A percentile compares a stretch with the other conserved stretches of the same genome.
These are phyloP conservation scores for Enteromius argenteus DNA, from an alignment of 2,797 vertebrate genomes.

Conservation along the genomic window DNA sequence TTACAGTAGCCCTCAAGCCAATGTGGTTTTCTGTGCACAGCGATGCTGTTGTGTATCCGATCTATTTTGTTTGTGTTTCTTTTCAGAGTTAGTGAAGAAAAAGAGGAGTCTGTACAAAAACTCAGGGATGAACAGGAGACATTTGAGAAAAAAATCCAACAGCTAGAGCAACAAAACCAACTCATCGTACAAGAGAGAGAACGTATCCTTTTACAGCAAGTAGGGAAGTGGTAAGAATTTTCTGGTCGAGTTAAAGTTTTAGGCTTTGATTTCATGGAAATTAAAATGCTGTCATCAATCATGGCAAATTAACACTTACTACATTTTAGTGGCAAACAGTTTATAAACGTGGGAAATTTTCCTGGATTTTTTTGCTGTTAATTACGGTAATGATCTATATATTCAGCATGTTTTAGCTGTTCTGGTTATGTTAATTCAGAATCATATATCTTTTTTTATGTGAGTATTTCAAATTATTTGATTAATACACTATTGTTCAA, in stretches of 20 bases:
- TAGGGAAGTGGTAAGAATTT: neutral
- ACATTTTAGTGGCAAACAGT: neutral
- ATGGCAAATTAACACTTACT: neutral
- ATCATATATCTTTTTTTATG: neutral
- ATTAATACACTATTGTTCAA: neutral
- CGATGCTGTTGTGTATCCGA: too few relatives aligned
- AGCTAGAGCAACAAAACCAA: slow-evolving; percentile 91
- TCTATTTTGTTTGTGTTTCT: neutral
- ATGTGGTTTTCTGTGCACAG: neutral
- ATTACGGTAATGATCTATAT: neutral
- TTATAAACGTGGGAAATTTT: neutral
- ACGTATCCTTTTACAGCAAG: slow-evolving; percentile 85
- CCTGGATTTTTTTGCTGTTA: neutral
- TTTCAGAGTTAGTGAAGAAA: slow-evolving; percentile 93
- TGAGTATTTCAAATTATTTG: neutral
- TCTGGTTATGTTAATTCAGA: too few relatives aligned
- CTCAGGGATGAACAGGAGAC: slow-evolving; percentile 90
- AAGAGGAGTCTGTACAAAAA: slow-evolving; percentile 90
- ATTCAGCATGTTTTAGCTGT: too few relatives aligned
- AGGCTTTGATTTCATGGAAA: neutral
- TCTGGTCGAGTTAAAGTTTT: neutral
- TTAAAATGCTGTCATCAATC: neutral
- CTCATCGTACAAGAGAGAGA: slow-evolving; percentile 92
- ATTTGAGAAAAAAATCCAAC: slow-evolving; percentile 92
- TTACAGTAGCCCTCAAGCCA: slow-evolving; percentile 4